phyloP scores from a whole-genome alignment of 2,797 vertebrate genomes.

The Sebastes itinus region DNA sequence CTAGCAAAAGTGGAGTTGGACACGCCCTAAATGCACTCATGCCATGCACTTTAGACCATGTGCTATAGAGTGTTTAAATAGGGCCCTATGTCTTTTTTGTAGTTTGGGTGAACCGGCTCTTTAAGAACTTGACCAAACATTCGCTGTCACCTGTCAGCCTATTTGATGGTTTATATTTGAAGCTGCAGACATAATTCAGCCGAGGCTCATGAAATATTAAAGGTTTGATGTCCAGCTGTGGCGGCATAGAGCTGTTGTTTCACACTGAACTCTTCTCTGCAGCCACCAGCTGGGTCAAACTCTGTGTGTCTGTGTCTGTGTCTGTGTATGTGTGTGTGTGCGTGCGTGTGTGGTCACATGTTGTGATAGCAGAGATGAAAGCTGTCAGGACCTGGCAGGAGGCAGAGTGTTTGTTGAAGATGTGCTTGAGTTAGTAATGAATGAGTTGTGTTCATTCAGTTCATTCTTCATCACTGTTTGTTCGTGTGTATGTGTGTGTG shows the following conservation, averaged over 20 bases:
- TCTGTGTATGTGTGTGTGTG: background rate
- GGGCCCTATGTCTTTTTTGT: background rate
- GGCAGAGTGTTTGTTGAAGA: constrained; percentile 1
- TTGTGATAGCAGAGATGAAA: background rate
- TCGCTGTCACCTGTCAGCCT: background rate
- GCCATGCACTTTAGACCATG: too few species aligned
- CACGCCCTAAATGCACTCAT: too few species aligned
- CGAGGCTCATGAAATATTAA: background rate
- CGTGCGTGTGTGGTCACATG: background rate
- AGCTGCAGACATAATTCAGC: background rate
- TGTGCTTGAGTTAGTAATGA: background rate
- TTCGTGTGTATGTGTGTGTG: background rate
- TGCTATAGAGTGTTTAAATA: too few species aligned
- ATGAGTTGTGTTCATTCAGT: background rate
- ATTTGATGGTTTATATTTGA: background rate
- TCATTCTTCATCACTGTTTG: background rate
- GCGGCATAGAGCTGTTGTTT: background rate
- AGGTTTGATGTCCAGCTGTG: background rate
- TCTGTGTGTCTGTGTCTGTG: background rate
- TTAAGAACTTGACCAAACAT: background rate
- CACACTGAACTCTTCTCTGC: background rate
- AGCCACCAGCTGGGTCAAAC: background rate
- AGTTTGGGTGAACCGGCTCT: background rate
- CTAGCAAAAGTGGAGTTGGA: too few species aligned
- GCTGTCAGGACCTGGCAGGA: background rate